These are phyloP conservation scores for Dicrostonyx torquatus DNA, from an alignment of 2,797 vertebrate genomes.

Conservation along the genomic window DNA sequence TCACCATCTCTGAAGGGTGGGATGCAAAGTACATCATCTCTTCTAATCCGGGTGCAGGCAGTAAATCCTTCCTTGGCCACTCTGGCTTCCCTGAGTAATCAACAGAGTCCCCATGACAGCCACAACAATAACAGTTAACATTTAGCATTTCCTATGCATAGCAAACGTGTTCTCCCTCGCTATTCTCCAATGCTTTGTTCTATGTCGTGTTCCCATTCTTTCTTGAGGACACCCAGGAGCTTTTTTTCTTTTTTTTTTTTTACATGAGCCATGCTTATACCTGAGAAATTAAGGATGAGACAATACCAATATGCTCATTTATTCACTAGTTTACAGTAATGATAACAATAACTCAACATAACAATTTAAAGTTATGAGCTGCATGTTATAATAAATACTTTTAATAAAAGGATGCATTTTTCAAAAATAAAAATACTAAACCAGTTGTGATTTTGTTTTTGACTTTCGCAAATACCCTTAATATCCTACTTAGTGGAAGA, in stretches of 20 bases:
- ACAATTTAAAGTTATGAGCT: neutral
- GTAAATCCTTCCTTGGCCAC: neutral
- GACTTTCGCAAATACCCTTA: neutral
- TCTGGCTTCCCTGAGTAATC: neutral
- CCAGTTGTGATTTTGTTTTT: neutral
- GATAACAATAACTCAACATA: neutral
- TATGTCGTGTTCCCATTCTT: neutral
- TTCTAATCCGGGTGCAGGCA: neutral
- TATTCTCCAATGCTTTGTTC: neutral
- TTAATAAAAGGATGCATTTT: slow-evolving; percentile 14
- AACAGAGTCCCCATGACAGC: neutral
- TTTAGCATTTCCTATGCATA: neutral
- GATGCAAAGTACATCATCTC: neutral
- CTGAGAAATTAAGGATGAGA: neutral
- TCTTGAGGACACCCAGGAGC: neutral
- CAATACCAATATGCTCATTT: neutral
- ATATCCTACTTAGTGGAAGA: neutral
- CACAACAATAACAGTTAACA: neutral
- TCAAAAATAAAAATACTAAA: neutral
- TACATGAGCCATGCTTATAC: neutral
- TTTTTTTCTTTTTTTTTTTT: neutral
- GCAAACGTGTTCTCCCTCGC: neutral
- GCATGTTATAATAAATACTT: neutral
- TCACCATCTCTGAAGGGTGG: neutral
- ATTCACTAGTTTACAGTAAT: slow-evolving; percentile 17